These are phyloP conservation scores for Volucella inanis DNA, from an alignment of 2,888 invertebrate genomes.

Conservation along the genomic window DNA sequence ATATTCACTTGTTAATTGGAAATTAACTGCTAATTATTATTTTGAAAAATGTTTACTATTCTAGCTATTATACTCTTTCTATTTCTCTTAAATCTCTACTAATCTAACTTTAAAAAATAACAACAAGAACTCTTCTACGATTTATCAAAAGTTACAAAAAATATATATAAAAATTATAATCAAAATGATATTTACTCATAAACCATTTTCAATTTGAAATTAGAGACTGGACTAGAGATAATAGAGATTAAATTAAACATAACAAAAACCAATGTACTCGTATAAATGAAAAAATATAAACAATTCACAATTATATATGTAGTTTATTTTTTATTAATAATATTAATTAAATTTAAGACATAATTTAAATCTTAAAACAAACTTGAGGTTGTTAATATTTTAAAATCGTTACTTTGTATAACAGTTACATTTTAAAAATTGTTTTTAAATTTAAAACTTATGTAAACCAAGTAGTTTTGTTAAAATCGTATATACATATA, in stretches of 20 bases:
- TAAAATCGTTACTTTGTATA: constrained; percentile 65
- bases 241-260: constrained; percentile 44
- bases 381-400: constrained; percentile 74
- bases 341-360: constrained; percentile 15
- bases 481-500: constrained; percentile 36
- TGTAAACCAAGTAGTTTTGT: constrained; percentile 41
- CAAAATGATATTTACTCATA: constrained; percentile 42
- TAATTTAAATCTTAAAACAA: constrained; percentile 32
- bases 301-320: constrained; percentile 54
- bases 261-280: neutral
- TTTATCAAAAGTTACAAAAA: constrained; percentile 11
- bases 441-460: constrained; percentile 33
- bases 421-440: constrained; percentile 49
- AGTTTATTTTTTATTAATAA: constrained; percentile 48
- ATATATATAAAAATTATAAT: constrained; percentile 1
- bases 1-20: constrained; percentile 47
- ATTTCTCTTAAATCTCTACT: constrained; percentile 33
- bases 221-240: constrained; percentile 70
- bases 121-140: constrained; percentile 7
- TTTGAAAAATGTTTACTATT: constrained; percentile 48
- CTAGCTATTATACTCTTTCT: constrained; percentile 47
- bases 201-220: constrained; percentile 65
- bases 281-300: constrained; percentile 14
- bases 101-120: constrained; percentile 17
- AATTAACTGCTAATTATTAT: constrained; percentile 33